Conservation (phyloP, 2,113 vertebrate genomes). For the Melanotaenia duboulayi region DNA sequence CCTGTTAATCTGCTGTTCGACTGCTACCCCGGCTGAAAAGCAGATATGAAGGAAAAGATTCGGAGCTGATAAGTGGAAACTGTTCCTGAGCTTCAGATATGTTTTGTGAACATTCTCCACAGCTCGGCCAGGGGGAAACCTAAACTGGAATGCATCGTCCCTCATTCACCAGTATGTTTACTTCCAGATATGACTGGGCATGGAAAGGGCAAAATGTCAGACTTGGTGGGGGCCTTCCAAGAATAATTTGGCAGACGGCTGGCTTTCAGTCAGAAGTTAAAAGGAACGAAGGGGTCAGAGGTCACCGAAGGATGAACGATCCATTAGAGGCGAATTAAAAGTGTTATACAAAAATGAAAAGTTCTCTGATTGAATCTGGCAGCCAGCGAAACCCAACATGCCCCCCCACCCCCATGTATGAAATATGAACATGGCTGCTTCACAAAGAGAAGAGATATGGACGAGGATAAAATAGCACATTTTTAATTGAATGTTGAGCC, state of each 20-base stretch:
- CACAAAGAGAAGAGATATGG: constrained; percentile 59
- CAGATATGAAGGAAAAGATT: not conserved
- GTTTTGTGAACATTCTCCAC: constrained; percentile 25
- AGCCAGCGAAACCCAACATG: constrained; percentile 33
- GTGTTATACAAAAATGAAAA: constrained; percentile 61
- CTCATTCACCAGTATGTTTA: constrained; percentile 61
- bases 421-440: constrained; percentile 49
- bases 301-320: constrained; percentile 67
- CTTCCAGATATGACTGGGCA: constrained; percentile 59
- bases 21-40: not conserved
- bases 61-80: not conserved
- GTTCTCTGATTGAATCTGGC: constrained; percentile 61
- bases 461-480: constrained; percentile 56
- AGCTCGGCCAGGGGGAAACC: constrained; percentile 41
- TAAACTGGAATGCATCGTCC: constrained; percentile 40
- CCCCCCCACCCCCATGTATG: constrained; percentile 26
- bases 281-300: constrained; percentile 66
- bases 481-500: constrained; percentile 70
- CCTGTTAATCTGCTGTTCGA: not conserved
- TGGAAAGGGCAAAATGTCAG: constrained; percentile 67
- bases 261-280: constrained; percentile 72
- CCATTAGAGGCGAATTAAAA: constrained; percentile 75
- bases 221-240: constrained; percentile 72
- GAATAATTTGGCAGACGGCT: constrained; percentile 76
- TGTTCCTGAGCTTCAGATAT: not conserved